Base-by-base conservation (phyloP, 2,113 vertebrate species). In the Struthio camelus region DNA sequence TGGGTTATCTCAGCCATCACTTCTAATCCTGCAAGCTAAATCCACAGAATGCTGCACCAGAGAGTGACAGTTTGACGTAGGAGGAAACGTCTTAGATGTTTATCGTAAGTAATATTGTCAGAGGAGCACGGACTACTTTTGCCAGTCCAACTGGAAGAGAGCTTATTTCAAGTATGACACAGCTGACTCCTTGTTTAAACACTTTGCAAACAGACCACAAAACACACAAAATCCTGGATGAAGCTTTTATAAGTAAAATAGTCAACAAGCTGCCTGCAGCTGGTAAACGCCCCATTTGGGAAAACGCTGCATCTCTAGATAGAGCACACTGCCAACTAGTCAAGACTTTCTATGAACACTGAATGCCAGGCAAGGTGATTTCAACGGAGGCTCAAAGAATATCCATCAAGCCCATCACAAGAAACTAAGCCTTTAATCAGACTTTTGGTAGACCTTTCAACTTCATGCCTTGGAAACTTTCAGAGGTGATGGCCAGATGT, bases 171-270 rank as follows among this genome's bases (percentile, higher is more conserved):
- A 87, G 73, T 48, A 59, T 27, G 48, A 79, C 65, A 42, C 28
- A 73, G 73, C 48, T 79, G 61, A 92, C 42, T 67, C 42, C 53
- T 79, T 79, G 61, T 53, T 96, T 81, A 91, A 92, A 90, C 59
- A 86, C 64, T 38, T 76, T 72, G 80, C 65, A 76, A 48, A 14
- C 3, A 4, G 73, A 48, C 72, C n/a, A 66, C 0, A 1, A 56
- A 80, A 90, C 11, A 90, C 11, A 50, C 9, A 69, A 69, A 44
- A 65, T 11, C 34, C 75, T 73, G 75, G 70, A 23, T 1, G 2
- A 70, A 77, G 28, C 9, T 78, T 19, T 46, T 67, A 0, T 24
- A 81, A 89, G 44, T 44, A 22, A 91, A 77, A 83, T 7, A 73
- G 76, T 14, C 67, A 54, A 36, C 6, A 13, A 77, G 76, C 32